Conservation (phyloP, 2,888 invertebrate species). For the Bugula neritina region DNA sequence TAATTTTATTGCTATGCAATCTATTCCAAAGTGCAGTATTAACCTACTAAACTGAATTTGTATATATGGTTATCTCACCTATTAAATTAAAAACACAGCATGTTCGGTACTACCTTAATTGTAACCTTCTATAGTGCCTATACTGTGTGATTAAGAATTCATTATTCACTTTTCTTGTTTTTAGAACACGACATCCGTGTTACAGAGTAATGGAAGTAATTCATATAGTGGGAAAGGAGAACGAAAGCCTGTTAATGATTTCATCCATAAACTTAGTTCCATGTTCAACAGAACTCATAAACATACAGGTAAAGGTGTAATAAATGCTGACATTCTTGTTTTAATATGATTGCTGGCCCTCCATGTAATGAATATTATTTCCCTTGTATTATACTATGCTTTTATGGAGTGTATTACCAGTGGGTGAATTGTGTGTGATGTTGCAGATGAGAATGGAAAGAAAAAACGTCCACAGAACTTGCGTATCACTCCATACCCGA, state of each 20-base stretch:
- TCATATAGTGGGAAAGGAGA: slow-evolving; percentile 26
- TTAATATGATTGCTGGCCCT: background rate
- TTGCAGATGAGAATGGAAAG: slow-evolving; percentile 12
- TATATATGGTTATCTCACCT: no score
- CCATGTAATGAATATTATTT: no score
- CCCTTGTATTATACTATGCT: no score
- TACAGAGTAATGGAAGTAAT: background rate
- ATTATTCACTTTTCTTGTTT: background rate
- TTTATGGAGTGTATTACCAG: no score
- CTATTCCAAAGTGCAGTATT: no score
- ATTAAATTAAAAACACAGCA: no score
- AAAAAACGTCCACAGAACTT: slow-evolving; percentile 1
- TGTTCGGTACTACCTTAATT: no score
- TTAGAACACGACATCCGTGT: background rate
- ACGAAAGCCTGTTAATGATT: background rate
- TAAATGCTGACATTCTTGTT: background rate
- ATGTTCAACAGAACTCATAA: slow-evolving; percentile 5
- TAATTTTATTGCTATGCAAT: no score
- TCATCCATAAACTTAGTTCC: slow-evolving; percentile 3
- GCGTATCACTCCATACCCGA: background rate
- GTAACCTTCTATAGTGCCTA: no score
- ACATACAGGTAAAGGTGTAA: slow-evolving; percentile 22
- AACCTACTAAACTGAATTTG: no score
- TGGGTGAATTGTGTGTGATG: no score
- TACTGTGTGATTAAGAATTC: no score